Percentiles rank a stretch among this genome's conserved stretches.
Conservation (phyloP, 2,113 vertebrate species). For the Megaleporinus macrocephalus region DNA sequence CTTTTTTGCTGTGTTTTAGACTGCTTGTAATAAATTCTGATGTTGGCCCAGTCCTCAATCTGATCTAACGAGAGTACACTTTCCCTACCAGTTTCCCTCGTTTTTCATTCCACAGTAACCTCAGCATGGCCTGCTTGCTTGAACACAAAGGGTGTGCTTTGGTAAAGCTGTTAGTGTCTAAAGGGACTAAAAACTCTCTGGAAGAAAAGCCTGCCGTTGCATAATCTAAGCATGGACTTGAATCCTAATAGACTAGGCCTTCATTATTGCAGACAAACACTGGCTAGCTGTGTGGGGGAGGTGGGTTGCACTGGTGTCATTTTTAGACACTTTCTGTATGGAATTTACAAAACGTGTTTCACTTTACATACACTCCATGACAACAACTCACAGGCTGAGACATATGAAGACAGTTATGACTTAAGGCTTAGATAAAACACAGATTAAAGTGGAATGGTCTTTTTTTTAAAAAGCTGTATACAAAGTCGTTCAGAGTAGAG, state of each 20-base stretch:
- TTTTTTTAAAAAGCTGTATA: too few relatives aligned
- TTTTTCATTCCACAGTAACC: slow-evolving; percentile 19
- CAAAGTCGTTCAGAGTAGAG: too few relatives aligned
- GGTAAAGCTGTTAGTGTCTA: neutral
- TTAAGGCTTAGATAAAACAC: too few relatives aligned
- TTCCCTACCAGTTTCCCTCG: neutral
- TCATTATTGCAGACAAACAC: slow-evolving; percentile 33
- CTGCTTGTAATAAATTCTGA: neutral
- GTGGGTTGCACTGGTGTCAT: neutral
- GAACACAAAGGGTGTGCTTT: slow-evolving; percentile 8
- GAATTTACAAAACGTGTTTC: slow-evolving; percentile 50
- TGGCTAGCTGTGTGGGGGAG: slow-evolving; percentile 3
- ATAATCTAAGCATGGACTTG: slow-evolving; percentile 37
- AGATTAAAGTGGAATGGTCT: too few relatives aligned
- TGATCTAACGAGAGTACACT: neutral
- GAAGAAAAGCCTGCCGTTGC: slow-evolving; percentile 25
- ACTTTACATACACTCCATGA: neutral
- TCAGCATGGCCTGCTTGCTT: neutral
- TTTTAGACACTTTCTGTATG: slow-evolving; percentile 20
- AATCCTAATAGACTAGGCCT: slow-evolving; percentile 34
- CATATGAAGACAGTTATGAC: neutral
- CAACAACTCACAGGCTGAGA: neutral
- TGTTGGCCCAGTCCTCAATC: neutral
- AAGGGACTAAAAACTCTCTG: slow-evolving; percentile 22
- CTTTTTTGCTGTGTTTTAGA: neutral